A percentile compares a stretch with the other conserved stretches of the same genome.
Conservation (phyloP, 2,113 vertebrate species). For the Illadopsis cleaveri region DNA sequence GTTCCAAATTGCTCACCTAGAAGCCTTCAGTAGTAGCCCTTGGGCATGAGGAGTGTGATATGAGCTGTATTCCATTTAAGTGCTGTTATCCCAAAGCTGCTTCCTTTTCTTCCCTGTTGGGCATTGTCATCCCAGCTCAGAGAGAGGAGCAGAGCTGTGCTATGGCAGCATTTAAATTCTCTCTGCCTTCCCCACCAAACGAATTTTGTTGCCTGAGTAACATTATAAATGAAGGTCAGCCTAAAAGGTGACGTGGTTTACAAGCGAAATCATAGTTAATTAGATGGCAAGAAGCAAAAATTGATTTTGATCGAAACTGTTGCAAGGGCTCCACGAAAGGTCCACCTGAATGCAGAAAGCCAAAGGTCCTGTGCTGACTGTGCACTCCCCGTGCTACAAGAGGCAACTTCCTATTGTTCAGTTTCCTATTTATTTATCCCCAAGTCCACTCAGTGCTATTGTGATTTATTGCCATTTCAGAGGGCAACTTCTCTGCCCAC, state of each 20-base stretch:
- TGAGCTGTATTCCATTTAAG: neutral
- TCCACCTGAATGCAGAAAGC: neutral
- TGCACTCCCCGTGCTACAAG: neutral
- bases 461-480: conserved; percentile 43
- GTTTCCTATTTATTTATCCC: conserved; percentile 28
- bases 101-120: neutral
- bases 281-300: conserved; percentile 51
- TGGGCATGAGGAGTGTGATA: neutral
- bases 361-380: conserved; percentile 23
- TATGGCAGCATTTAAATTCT: neutral
- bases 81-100: neutral
- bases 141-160: neutral
- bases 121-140: accelerated
- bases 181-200: neutral
- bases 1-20: neutral
- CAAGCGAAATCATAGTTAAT: conserved; percentile 56
- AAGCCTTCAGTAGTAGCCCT: neutral
- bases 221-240: conserved; percentile 44
- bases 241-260: conserved; percentile 36
- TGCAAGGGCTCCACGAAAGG: neutral
- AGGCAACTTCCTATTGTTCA: neutral
- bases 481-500: neutral
- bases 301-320: conserved; percentile 15
- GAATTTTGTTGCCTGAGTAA: conserved; percentile 32
- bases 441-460: neutral